Percentiles rank a stretch among this genome's conserved stretches.
Evolutionary conservation across 2,888 invertebrate genomes (phyloP).

Genomic region (Lithophane ornitopus): DNA sequence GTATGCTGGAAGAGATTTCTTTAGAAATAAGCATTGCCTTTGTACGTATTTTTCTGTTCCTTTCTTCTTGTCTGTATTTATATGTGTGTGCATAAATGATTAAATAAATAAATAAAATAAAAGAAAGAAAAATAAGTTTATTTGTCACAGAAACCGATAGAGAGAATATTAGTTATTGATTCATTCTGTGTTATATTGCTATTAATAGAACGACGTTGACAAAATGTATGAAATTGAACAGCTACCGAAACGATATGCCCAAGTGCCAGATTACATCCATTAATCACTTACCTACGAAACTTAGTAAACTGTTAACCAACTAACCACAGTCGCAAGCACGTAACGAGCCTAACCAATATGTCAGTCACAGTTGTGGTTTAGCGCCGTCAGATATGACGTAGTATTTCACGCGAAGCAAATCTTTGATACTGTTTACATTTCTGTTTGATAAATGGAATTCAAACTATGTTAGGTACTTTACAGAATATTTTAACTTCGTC

Average conservation of each 20-base stretch:
- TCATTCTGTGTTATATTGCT: neutral
- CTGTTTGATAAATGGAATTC: neutral
- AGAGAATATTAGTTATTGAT: too few species aligned
- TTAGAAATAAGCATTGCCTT: too few species aligned
- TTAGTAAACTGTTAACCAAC: conserved; percentile 7
- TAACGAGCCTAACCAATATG: conserved; percentile 31
- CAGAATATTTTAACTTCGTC: neutral
- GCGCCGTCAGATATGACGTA: conserved; percentile 28
- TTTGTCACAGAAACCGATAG: too few species aligned
- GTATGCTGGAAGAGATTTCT: too few species aligned
- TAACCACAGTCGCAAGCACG: conserved; percentile 8
- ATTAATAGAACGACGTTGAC: neutral
- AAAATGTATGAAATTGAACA: neutral
- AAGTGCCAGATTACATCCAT: neutral
- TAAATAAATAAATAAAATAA: too few species aligned
- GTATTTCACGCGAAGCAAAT: conserved; percentile 31
- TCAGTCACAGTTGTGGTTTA: conserved; percentile 51
- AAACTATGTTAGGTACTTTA: neutral
- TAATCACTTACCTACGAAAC: neutral
- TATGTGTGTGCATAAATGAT: too few species aligned
- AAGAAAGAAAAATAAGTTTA: too few species aligned
- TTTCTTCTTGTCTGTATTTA: too few species aligned
- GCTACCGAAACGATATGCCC: neutral
- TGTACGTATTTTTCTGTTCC: too few species aligned
- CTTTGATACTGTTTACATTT: conserved; percentile 25